Base-by-base conservation (phyloP, 1,140 invertebrate species). In the Scaptomyza montana region DNA sequence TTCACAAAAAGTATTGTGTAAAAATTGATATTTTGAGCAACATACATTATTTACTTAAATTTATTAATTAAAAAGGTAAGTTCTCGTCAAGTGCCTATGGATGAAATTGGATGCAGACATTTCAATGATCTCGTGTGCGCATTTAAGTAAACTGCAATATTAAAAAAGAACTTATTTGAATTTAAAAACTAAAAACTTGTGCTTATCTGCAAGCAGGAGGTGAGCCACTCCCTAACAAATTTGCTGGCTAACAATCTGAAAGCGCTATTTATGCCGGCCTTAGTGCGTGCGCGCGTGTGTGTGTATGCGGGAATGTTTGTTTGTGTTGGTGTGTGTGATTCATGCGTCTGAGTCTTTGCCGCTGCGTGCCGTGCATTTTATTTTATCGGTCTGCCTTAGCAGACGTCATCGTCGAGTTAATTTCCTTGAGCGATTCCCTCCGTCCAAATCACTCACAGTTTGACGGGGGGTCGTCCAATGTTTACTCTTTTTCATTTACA, bases 201-300 rank as follows among this genome's bases (percentile, higher is more conserved):
- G 56, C 70, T 68, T 74, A 68, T 68, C 70, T 68, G 8, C 19
- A 50, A n/a, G 30, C 33, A 5, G 21, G 5, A 76, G 53, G 36
- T 63, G 54, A 49, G 65, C 67, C 80, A 84, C 84, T 80, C 85
- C 84, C 70, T 69, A 89, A 89, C 79, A 43, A 84, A 66, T 74
- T 74, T 59, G 63, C 61, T 63, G 61, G 12, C 53, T 53, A 68
- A 61, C 41, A 63, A 62, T 36, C 25, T 49, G 56, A 51, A 39
- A 61, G 64, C 51, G 65, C 67, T 59, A 63, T 69, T 76, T 62
- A 77, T 84, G 77, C 84, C 84, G 85, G 84, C 53, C 72, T 62
- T 21, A 33, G 56, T 51, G 46, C 21, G 13, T 54, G 53, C 33
- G 56, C 9, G 16, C 49, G 39, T 65, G 49, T 70, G 59, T 62